Base-by-base conservation (phyloP, 2,888 invertebrate genomes). In the Micropterix aruncella region DNA sequence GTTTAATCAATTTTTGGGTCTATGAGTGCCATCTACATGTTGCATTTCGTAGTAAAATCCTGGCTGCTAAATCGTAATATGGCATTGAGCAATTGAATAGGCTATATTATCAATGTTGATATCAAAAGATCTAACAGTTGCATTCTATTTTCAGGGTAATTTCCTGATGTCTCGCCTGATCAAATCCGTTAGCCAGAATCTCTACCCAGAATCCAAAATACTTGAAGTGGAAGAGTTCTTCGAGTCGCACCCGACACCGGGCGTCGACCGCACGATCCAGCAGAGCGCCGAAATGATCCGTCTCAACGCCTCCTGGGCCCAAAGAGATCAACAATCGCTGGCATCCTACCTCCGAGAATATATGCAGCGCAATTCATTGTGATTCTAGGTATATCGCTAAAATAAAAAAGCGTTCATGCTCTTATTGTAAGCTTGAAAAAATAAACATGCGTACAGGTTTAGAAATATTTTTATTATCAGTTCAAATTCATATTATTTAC, bases 251-350 rank as follows among this genome's bases (percentile, higher is more conserved):
- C 70, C 75, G 44, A 73, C 77, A 16, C 76, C 79, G 2, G 80
- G 79, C 1, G 77, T 81, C 0, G 86, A 87, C 52, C 71, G 88
- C 51, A 80, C 82, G 2, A 77, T 88, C 2, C 81, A 83, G 48
- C 89, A 90, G 59, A 75, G 80, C 3, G 69, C 85, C 15, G 90
- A 90, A 61, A 84, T 80, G 38, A 83, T 90, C 50, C 73, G 79
- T 48, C 70, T 89, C 42, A 89, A 89, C 60, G 74, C 78, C 1
- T 74, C 75, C 3, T 86, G 87, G 85, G 66, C 89, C 53, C 60
- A 71, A 16, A 69, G 85, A 41, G 87, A 90, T 59, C 58, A 66
- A 17, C 68, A 69, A 38, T 63, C 68, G 47, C 75, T 83, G 51
- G 59, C 60, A 46, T 52, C 57, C 38, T 75, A 64, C 56, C n/a